Evolutionary conservation across 1,140 invertebrate genomes (phyloP).

Genomic region (Drosophila miranda): DNA sequence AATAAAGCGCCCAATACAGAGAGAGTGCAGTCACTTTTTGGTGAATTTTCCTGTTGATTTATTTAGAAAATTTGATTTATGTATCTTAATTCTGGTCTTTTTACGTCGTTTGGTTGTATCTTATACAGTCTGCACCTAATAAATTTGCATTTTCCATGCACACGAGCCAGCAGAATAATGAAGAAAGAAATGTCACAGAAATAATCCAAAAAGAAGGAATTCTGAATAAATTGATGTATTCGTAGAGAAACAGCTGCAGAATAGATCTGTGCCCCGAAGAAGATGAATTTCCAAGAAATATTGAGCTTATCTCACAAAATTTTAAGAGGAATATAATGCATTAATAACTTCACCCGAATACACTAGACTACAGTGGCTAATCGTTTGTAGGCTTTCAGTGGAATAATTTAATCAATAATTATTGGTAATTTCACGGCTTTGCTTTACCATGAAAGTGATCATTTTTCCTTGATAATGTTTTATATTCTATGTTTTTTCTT

Average conservation of each 20-base stretch:
- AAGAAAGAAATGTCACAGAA: conserved; percentile 68
- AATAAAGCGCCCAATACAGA: conserved; percentile 10
- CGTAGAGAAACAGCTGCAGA: too few species aligned
- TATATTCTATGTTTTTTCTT: not conserved
- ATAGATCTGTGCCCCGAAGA: too few species aligned
- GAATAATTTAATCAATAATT: too few species aligned
- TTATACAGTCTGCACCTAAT: conserved; percentile 57
- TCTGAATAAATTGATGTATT: too few species aligned
- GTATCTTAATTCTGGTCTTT: conserved; percentile 63
- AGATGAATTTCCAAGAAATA: too few species aligned
- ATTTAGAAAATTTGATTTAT: conserved; percentile 71
- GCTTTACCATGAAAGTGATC: too few species aligned
- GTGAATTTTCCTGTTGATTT: conserved; percentile 63
- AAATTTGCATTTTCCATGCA: conserved; percentile 70
- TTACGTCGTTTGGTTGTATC: conserved; percentile 24
- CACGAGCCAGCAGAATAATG: conserved; percentile 12
- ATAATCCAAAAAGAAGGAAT: conserved; percentile 32
- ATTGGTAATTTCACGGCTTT: too few species aligned
- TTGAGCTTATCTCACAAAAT: too few species aligned
- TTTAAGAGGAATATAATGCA: too few species aligned
- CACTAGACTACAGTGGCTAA: too few species aligned
- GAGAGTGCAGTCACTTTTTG: conserved; percentile 34
- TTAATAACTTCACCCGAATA: too few species aligned
- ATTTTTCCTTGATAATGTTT: not conserved
- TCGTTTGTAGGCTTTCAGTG: too few species aligned